Percentiles rank a stretch among this genome's conserved stretches.
Conservation (phyloP, 2,113 vertebrate genomes). For the Mellivora capensis region DNA sequence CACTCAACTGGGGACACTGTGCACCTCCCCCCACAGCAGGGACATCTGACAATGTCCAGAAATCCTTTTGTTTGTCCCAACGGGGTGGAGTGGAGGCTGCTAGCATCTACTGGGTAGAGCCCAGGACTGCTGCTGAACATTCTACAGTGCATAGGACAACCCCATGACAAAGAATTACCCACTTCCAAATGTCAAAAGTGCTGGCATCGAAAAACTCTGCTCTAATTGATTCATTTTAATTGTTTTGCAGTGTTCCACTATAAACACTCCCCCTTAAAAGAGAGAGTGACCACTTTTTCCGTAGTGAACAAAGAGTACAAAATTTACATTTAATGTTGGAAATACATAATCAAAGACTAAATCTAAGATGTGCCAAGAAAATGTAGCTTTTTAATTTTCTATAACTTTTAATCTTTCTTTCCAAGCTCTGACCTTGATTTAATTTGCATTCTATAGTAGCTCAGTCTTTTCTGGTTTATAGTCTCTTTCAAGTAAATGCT, state of each 20-base stretch:
- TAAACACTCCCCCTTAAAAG: background rate
- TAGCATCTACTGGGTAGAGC: background rate
- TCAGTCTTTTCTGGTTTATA: slow-evolving; percentile 25
- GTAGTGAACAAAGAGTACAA: slow-evolving; percentile 8
- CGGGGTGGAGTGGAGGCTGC: background rate
- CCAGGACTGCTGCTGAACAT: background rate
- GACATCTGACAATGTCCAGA: background rate
- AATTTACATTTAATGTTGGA: slow-evolving; percentile 42
- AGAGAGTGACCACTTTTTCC: background rate
- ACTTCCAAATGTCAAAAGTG: background rate
- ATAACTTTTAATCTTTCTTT: slow-evolving; percentile 39
- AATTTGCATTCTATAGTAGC: background rate
- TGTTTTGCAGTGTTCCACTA: background rate
- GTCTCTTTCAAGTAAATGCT: background rate
- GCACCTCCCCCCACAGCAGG: background rate
- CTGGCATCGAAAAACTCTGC: background rate
- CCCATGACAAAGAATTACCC: background rate
- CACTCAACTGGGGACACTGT: background rate
- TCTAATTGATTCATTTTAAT: background rate
- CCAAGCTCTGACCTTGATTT: slow-evolving; percentile 1
- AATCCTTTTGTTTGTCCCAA: background rate
- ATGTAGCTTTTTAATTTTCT: slow-evolving; percentile 28
- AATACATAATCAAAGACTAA: slow-evolving; percentile 35
- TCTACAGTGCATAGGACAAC: background rate
- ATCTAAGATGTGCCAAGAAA: slow-evolving; percentile 37